These are phyloP conservation scores for Temnothorax nylanderi DNA, from an alignment of 1,140 invertebrate genomes.

Conservation along the genomic window DNA sequence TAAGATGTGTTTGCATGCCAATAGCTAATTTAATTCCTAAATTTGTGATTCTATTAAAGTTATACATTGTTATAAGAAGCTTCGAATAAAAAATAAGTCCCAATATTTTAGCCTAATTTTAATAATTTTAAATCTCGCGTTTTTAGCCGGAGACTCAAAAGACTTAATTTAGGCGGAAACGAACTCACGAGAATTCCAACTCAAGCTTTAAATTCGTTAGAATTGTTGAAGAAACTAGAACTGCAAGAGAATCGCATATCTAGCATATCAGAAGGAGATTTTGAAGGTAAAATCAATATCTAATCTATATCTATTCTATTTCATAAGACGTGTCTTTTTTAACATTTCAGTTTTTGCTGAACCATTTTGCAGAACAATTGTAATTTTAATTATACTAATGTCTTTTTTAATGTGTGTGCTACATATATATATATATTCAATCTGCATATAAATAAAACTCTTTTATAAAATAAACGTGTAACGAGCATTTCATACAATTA, in stretches of 20 bases:
- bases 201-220: constrained; percentile 90
- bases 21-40: neutral
- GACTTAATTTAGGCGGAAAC: constrained; percentile 95
- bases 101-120: neutral
- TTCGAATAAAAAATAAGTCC: neutral
- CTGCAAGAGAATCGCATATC: constrained; percentile 94
- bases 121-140: constrained; percentile 52
- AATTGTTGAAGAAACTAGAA: constrained; percentile 93
- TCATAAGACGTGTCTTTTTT: neutral
- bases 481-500: constrained; percentile 37
- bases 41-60: neutral
- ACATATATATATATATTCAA: neutral
- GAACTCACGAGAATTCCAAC: constrained; percentile 91
- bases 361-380: neutral
- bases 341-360: neutral
- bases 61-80: neutral
- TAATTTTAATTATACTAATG: constrained; percentile 14
- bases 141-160: constrained; percentile 91
- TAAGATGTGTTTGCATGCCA: neutral
- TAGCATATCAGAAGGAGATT: constrained; percentile 92
- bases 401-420: constrained; percentile 3
- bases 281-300: constrained; percentile 88
- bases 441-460: constrained; percentile 4
- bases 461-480: constrained; percentile 33
- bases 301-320: neutral